These are phyloP conservation scores for Crioceris asparagi DNA, from an alignment of 2,888 invertebrate genomes.

Conservation along the genomic window DNA sequence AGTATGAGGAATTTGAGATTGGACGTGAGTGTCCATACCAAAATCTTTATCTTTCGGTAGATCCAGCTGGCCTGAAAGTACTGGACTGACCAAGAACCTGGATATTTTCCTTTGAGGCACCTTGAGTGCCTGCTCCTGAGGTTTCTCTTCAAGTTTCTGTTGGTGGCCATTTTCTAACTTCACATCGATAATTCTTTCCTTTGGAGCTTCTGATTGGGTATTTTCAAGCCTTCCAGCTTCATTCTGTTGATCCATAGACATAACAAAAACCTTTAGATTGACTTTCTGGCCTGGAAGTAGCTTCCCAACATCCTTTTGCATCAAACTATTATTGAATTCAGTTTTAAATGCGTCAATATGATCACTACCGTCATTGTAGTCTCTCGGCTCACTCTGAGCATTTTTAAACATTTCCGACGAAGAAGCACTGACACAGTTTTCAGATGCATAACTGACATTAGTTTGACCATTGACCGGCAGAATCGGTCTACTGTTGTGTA, in stretches of 20 bases:
- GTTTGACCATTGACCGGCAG: slow-evolving; percentile 20
- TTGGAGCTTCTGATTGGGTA: slow-evolving; percentile 6
- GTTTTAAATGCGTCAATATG: slow-evolving; percentile 25
- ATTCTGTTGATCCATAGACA: slow-evolving; percentile 21
- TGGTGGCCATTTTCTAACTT: slow-evolving; percentile 15
- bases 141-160: slow-evolving; percentile 14
- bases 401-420: background rate
- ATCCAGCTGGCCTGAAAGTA: slow-evolving; percentile 47
- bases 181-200: slow-evolving; percentile 15
- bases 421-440: slow-evolving; percentile 23
- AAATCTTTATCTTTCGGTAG: slow-evolving; percentile 35
- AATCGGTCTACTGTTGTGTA: slow-evolving; percentile 25
- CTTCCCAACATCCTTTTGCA: slow-evolving; percentile 25
- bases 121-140: slow-evolving; percentile 25
- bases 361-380: slow-evolving; percentile 13
- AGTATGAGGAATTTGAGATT: slow-evolving; percentile 14
- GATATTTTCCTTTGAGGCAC: slow-evolving; percentile 61
- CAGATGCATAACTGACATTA: slow-evolving; percentile 26
- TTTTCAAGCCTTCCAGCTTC: slow-evolving; percentile 7
- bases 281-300: slow-evolving; percentile 31
- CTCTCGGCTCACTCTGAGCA: slow-evolving; percentile 1
- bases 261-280: slow-evolving; percentile 32
- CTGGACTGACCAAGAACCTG: slow-evolving; percentile 72
- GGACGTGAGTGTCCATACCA: slow-evolving; percentile 13
- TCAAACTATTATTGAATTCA: slow-evolving; percentile 28